These are phyloP conservation scores for Prunella himalayana DNA, from an alignment of 2,113 vertebrate genomes.

Conservation along the genomic window DNA sequence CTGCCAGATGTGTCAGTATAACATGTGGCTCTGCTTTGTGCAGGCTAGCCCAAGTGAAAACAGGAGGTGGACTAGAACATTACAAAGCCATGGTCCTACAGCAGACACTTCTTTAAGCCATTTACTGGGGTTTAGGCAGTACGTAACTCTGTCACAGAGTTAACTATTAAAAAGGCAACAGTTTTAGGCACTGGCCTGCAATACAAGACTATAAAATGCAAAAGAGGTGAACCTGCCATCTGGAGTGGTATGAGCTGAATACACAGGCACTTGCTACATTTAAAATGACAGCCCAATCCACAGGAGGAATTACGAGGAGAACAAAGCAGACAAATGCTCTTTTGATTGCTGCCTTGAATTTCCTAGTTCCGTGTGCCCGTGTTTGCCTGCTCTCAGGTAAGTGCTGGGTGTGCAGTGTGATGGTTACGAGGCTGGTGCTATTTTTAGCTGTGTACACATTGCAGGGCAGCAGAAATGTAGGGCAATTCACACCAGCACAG, in stretches of 20 bases:
- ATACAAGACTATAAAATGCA: neutral
- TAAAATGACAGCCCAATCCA: neutral
- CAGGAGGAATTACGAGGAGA: neutral
- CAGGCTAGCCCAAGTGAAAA: neutral
- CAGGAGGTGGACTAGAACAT: neutral
- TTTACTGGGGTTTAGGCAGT: neutral
- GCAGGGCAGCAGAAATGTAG: slow-evolving; percentile 24
- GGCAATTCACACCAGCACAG: neutral
- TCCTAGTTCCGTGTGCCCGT: neutral
- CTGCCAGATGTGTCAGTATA: neutral
- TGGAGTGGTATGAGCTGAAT: neutral
- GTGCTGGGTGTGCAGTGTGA: neutral
- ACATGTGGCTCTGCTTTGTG: neutral
- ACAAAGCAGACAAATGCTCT: neutral
- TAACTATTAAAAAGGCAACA: neutral
- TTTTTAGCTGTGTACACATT: slow-evolving; percentile 5
- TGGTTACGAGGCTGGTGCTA: neutral
- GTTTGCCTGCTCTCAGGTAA: slow-evolving; percentile 14
- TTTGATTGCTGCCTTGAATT: neutral
- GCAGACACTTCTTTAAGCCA: neutral
- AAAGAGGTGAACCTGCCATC: neutral
- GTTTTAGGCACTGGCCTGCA: neutral
- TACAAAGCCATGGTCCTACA: neutral
- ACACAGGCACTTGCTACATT: neutral
- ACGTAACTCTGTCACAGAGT: neutral